Conservation (phyloP, 1,140 invertebrate genomes). For the Yoshiicerus persimilis region DNA sequence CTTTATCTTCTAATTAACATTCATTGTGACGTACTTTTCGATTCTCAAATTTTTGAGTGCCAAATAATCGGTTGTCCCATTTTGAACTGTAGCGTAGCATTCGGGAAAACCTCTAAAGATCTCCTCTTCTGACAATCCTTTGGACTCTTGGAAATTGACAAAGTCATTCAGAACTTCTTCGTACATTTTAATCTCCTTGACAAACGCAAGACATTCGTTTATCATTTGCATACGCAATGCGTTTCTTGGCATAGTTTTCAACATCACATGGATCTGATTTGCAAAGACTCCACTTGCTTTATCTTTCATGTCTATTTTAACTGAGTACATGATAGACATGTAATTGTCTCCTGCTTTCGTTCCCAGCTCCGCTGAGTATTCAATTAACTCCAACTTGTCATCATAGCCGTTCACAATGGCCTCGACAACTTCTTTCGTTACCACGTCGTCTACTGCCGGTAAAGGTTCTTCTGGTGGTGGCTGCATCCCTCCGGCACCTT, state of each 20-base stretch:
- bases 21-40: neutral
- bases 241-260: conserved; percentile 41
- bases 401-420: conserved; percentile 32
- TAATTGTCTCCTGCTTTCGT: conserved; percentile 59
- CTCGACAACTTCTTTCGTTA: conserved; percentile 35
- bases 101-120: conserved; percentile 18
- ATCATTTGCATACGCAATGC: conserved; percentile 32
- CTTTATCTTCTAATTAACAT: neutral
- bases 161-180: conserved; percentile 15
- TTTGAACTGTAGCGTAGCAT: neutral
- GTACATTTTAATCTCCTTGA: conserved; percentile 41
- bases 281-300: neutral
- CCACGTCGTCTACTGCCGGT: conserved; percentile 41
- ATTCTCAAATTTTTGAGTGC: conserved; percentile 30
- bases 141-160: conserved; percentile 25
- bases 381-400: conserved; percentile 50
- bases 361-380: conserved; percentile 52
- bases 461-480: neutral
- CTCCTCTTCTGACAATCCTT: conserved; percentile 21
- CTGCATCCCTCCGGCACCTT: neutral
- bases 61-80: conserved; percentile 34
- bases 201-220: conserved; percentile 32
- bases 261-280: conserved; percentile 28
- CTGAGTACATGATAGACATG: conserved; percentile 56
- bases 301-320: conserved; percentile 41